A percentile compares a stretch with the other conserved stretches of the same genome.
Evolutionary conservation across 2,888 invertebrate genomes (phyloP).

Genomic region (Acanthoscelides obtectus): DNA sequence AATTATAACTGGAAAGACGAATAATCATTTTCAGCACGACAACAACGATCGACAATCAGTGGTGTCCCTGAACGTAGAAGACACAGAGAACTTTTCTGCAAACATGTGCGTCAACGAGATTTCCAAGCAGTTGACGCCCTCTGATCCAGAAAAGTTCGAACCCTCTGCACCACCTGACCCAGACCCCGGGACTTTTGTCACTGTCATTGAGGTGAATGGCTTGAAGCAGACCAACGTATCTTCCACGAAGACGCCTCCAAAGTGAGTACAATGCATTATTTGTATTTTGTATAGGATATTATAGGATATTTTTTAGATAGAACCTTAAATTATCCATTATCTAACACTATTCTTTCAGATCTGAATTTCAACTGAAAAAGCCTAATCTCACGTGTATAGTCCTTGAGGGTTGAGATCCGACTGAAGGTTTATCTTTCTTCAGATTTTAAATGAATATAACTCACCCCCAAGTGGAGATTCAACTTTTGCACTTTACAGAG

Average conservation of each 20-base stretch:
- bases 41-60: conserved; percentile 16
- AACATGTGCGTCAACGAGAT: conserved; percentile 70
- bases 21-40: conserved; percentile 23
- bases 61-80: conserved; percentile 27
- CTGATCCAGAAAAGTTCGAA: conserved; percentile 27
- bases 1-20: background rate
- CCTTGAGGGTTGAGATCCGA: too few relatives aligned
- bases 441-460: too few relatives aligned
- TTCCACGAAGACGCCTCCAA: conserved; percentile 38
- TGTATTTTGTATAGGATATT: conserved; percentile 1
- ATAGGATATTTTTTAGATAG: too few relatives aligned
- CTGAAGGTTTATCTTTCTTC: too few relatives aligned
- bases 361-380: too few relatives aligned
- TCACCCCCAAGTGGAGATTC: too few relatives aligned
- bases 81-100: conserved; percentile 44
- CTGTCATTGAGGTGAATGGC: conserved; percentile 86
- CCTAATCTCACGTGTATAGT: too few relatives aligned
- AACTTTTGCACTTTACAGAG: too few relatives aligned
- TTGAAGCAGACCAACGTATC: conserved; percentile 50
- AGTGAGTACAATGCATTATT: conserved; percentile 30
- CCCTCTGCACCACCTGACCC: conserved; percentile 36
- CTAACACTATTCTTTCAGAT: too few relatives aligned
- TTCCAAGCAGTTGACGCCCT: conserved; percentile 43
- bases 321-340: too few relatives aligned
- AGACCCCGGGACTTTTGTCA: conserved; percentile 68